phyloP scores from a whole-genome alignment of 2,888 invertebrate genomes.

The Oegoconia quadripuncta region DNA sequence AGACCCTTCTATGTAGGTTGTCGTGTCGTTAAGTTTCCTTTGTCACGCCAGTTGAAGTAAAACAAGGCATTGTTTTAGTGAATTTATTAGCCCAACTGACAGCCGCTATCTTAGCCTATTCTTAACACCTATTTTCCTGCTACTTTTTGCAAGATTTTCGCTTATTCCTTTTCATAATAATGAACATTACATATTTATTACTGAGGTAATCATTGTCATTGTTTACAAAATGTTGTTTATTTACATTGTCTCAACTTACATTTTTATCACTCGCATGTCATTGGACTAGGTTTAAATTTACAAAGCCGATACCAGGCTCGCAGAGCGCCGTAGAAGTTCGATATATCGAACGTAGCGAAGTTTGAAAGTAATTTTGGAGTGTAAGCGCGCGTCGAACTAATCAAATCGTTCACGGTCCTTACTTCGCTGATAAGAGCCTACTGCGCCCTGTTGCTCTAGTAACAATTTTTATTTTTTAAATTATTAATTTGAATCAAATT shows the following conservation, averaged over 20 bases:
- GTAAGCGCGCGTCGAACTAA: conserved; percentile 73
- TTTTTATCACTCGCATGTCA: no score
- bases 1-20: conserved; percentile 55
- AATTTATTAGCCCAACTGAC: conserved; percentile 59
- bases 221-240: no score
- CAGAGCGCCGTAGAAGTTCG: conserved; percentile 49
- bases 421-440: conserved; percentile 60
- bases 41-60: conserved; percentile 61
- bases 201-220: no score
- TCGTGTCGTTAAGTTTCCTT: conserved; percentile 64
- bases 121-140: conserved; percentile 38
- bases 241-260: no score
- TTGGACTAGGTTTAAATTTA: no score
- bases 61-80: conserved; percentile 68
- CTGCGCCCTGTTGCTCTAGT: conserved; percentile 52
- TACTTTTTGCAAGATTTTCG: conserved; percentile 26
- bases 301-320: conserved; percentile 37
- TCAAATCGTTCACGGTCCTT: conserved; percentile 75
- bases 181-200: no score
- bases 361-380: conserved; percentile 75
- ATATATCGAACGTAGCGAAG: conserved; percentile 48
- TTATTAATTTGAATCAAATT: no score
- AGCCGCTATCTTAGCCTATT: conserved; percentile 25
- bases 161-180: no score
- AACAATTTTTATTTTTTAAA: conserved; percentile 21